A percentile compares a stretch with the other conserved stretches of the same genome.
phyloP scores from a whole-genome alignment of 1,140 invertebrate species.

The Drosophila kurseongensis region DNA sequence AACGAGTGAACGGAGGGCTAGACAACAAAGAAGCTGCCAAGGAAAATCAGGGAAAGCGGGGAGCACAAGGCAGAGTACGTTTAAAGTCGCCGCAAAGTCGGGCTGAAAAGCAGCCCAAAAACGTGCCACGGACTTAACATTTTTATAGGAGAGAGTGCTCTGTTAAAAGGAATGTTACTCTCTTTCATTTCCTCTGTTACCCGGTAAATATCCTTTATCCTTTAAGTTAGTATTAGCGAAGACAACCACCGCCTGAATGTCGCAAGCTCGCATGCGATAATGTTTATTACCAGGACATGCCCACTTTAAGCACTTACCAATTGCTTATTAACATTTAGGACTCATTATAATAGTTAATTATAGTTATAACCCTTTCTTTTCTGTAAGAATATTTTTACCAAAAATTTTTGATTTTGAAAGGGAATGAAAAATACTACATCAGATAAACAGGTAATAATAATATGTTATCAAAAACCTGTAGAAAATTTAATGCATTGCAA shows the following conservation, averaged over 20 bases:
- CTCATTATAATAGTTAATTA: too few relatives aligned
- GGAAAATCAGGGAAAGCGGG: conserved; percentile 2
- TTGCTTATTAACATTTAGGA: too few relatives aligned
- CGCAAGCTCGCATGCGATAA: conserved; percentile 39
- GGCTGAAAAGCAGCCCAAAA: conserved; percentile 17
- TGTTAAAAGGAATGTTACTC: conserved; percentile 15
- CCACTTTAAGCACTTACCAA: too few relatives aligned
- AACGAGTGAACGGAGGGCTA: conserved; percentile 7
- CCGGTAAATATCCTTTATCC: too few relatives aligned
- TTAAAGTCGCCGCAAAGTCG: conserved; percentile 67
- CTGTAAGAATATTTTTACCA: too few relatives aligned
- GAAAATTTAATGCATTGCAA: too few relatives aligned
- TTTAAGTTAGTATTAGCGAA: conserved; percentile 26
- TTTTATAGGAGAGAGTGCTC: conserved; percentile 58
- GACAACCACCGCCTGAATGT: conserved; percentile 30
- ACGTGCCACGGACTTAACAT: conserved; percentile 35
- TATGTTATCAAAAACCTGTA: too few relatives aligned
- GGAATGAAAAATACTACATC: too few relatives aligned
- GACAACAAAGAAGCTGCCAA: conserved; percentile 42
- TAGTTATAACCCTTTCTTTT: too few relatives aligned
- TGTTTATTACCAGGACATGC: too few relatives aligned
- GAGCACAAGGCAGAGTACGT: conserved; percentile 4
- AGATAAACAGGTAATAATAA: too few relatives aligned
- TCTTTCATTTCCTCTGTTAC: conserved; percentile 41
- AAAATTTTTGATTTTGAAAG: too few relatives aligned